These are phyloP conservation scores for Bruchidius siliquastri DNA, from an alignment of 2,888 invertebrate genomes.

Conservation along the genomic window DNA sequence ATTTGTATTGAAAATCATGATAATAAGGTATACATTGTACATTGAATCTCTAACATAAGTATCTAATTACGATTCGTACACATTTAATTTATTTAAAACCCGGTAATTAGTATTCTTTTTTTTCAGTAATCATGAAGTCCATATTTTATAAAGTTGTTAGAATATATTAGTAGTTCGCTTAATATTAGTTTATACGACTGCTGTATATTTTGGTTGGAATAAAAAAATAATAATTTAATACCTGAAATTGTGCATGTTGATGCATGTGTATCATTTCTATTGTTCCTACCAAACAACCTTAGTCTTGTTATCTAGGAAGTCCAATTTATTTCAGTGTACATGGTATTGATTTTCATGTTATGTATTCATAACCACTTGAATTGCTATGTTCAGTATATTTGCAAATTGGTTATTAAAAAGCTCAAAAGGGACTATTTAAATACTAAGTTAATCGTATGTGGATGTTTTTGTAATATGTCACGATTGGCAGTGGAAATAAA, in stretches of 20 bases:
- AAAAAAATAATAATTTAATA: background rate
- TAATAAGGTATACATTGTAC: slow-evolving; percentile 39
- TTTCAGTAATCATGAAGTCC: background rate
- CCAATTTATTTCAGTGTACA: no score
- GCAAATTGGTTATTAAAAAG: no score
- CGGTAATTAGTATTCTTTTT: background rate
- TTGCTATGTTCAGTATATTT: no score
- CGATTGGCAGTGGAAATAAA: no score
- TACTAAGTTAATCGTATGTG: no score
- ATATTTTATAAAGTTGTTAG: background rate
- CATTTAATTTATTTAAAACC: slow-evolving; percentile 3
- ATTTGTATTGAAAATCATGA: slow-evolving; percentile 42
- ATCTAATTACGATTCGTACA: slow-evolving; percentile 33
- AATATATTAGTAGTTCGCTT: background rate
- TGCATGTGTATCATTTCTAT: no score
- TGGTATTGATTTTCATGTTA: no score
- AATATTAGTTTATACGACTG: background rate
- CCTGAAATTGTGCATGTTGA: background rate
- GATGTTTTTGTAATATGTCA: no score
- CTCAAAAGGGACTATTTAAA: no score
- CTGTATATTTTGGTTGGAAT: background rate
- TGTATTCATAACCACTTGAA: no score
- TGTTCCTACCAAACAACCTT: no score
- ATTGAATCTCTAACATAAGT: slow-evolving; percentile 41
- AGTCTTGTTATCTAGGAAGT: no score